Percentiles rank a stretch among this genome's conserved stretches.
Evolutionary conservation across 1,140 invertebrate genomes (phyloP).

Genomic region (Sitobion miscanthi): DNA sequence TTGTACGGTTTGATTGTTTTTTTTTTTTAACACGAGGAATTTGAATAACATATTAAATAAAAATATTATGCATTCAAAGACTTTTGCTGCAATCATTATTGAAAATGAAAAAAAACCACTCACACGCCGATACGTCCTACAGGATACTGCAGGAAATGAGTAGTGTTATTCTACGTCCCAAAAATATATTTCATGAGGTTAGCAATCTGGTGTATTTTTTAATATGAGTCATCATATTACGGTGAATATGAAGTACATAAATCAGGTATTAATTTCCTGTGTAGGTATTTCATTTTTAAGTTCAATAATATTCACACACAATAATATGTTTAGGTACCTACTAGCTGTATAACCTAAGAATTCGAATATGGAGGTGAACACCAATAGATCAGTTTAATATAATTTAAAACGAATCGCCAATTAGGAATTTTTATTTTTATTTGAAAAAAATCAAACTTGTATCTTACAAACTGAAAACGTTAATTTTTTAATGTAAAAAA

Average conservation of each 20-base stretch:
- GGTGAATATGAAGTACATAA: not conserved
- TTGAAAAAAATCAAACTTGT: not conserved
- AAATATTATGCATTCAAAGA: not conserved
- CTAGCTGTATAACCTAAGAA: not conserved
- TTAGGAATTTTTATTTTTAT: not conserved
- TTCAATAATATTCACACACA: not conserved
- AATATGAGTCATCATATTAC: not conserved
- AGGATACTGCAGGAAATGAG: not conserved
- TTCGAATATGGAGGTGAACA: not conserved
- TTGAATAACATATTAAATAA: not conserved
- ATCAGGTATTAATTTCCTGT: slow-evolving; percentile 12
- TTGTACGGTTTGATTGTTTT: not conserved
- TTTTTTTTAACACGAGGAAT: not conserved
- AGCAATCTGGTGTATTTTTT: not conserved
- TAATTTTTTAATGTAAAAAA: no score
- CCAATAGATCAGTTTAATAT: not conserved
- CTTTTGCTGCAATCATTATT: not conserved
- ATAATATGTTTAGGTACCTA: no score
- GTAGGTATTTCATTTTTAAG: not conserved
- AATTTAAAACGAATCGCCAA: not conserved
- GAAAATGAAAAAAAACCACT: not conserved
- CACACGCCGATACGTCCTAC: not conserved
- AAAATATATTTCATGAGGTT: not conserved
- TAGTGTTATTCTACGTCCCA: not conserved
- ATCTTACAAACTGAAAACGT: no score